Percentiles rank a stretch among this genome's conserved stretches.
Evolutionary conservation across 1,140 invertebrate species (phyloP).

Genomic region (Euura saliciscinereae): DNA sequence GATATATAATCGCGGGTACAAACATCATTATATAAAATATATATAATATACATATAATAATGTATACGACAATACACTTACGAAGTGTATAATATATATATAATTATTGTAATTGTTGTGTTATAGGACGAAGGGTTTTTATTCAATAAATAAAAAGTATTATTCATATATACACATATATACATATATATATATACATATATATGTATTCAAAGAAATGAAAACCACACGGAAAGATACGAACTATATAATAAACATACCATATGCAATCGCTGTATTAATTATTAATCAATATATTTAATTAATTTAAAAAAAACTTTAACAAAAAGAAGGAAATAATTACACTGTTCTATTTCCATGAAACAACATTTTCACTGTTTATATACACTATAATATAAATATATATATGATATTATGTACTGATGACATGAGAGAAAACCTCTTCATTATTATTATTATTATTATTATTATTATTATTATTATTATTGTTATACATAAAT

Average conservation of each 20-base stretch:
- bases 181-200: too few relatives aligned
- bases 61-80: background rate
- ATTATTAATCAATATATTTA: constrained; percentile 30
- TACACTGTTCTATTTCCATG: constrained; percentile 46
- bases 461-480: constrained; percentile 39
- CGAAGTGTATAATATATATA: background rate
- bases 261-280: too few relatives aligned
- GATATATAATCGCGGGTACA: constrained; percentile 18
- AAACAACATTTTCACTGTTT: constrained; percentile 56
- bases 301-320: constrained; percentile 13
- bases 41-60: background rate
- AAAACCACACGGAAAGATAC: too few relatives aligned
- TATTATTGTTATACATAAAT: constrained; percentile 57
- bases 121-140: constrained; percentile 21
- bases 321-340: constrained; percentile 5
- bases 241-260: too few relatives aligned
- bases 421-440: too few relatives aligned
- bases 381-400: constrained; percentile 24
- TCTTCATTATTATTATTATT: too few relatives aligned
- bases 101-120: too few relatives aligned
- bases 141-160: too few relatives aligned
- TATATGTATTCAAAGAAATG: too few relatives aligned
- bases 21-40: background rate
- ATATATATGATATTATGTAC: too few relatives aligned
- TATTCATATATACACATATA: too few relatives aligned